These are phyloP conservation scores for Hololepta plana DNA, from an alignment of 2,888 invertebrate genomes.

Conservation along the genomic window DNA sequence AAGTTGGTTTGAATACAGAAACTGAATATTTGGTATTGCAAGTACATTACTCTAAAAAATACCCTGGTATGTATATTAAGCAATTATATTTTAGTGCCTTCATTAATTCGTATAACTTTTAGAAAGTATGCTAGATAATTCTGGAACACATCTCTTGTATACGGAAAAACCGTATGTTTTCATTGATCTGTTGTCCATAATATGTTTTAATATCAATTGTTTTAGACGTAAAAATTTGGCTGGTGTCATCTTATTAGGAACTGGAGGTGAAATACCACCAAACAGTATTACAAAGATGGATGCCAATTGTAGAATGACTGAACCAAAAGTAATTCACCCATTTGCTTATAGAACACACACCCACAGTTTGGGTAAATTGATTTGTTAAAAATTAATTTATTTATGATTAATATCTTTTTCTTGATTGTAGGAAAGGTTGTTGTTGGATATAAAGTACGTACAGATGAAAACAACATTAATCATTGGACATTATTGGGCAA, in stretches of 20 bases:
- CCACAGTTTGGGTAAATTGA: slow-evolving; percentile 54
- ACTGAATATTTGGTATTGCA: slow-evolving; percentile 86
- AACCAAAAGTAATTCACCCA: slow-evolving; percentile 75
- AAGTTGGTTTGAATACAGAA: slow-evolving; percentile 64
- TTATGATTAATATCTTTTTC: not conserved
- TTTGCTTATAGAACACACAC: slow-evolving; percentile 94
- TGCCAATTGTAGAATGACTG: slow-evolving; percentile 63
- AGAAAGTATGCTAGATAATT: slow-evolving; percentile 67
- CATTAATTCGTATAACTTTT: too few species aligned
- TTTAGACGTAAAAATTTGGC: slow-evolving; percentile 70
- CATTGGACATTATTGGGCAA: slow-evolving; percentile 74
- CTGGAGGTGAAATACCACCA: slow-evolving; percentile 62
- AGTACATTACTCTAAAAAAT: slow-evolving; percentile 35
- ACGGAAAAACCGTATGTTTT: slow-evolving; percentile 48
- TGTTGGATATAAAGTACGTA: slow-evolving; percentile 57
- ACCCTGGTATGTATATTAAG: slow-evolving; percentile 18
- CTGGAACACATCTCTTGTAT: slow-evolving; percentile 66
- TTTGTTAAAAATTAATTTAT: slow-evolving; percentile 1
- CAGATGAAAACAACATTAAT: slow-evolving; percentile 34
- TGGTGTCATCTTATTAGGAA: slow-evolving; percentile 79
- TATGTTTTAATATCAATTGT: too few species aligned
- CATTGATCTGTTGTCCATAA: slow-evolving; percentile 7
- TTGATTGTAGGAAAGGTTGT: slow-evolving; percentile 50
- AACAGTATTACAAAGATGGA: slow-evolving; percentile 70
- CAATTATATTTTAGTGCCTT: too few species aligned